phyloP scores from a whole-genome alignment of 1,140 invertebrate species.

The Coenobita brevimanus region DNA sequence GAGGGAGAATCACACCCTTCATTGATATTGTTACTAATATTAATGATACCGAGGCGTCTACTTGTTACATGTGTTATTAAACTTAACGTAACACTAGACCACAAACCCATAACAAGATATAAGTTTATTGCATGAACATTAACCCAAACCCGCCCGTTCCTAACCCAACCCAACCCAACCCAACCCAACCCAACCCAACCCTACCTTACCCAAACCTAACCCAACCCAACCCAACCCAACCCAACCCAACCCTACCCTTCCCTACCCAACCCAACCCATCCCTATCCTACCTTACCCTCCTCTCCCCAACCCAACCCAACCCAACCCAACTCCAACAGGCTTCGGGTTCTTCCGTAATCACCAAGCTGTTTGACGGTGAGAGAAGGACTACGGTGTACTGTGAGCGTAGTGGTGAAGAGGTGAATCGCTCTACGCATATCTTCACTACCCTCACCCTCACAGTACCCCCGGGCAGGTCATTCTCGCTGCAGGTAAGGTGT shows the following conservation, averaged over 20 bases:
- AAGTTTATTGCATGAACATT: too few species aligned
- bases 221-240: not conserved
- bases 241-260: not conserved
- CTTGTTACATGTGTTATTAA: too few species aligned
- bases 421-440: not conserved
- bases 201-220: slow-evolving; percentile 87
- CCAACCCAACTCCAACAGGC: not conserved
- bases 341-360: slow-evolving; percentile 10
- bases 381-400: not conserved
- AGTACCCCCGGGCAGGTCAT: not conserved
- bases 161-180: not conserved
- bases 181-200: not conserved
- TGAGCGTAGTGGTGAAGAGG: slow-evolving; percentile 8
- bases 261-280: not conserved
- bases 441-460: slow-evolving; percentile 19
- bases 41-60: too few species aligned
- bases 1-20: too few species aligned
- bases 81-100: too few species aligned
- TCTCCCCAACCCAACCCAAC: not conserved
- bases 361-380: not conserved
- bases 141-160: too few species aligned
- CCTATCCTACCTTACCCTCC: not conserved
- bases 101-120: too few species aligned
- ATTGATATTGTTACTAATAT: too few species aligned
- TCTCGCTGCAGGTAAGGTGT: slow-evolving; percentile 22